These are phyloP conservation scores for Phenganax subtilis DNA, from an alignment of 92 coral and sea anemone species.

Conservation along the genomic window DNA sequence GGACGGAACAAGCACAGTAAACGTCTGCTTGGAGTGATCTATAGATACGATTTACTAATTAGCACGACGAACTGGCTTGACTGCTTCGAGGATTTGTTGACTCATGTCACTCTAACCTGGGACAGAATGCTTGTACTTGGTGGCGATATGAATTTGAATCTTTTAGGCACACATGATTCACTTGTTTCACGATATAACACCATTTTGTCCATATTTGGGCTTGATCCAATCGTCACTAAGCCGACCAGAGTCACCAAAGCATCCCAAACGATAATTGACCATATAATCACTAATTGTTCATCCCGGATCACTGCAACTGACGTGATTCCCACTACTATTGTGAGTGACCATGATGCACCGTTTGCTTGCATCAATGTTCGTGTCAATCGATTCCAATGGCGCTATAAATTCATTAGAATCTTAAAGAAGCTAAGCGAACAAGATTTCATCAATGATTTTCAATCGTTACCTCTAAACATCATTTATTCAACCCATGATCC, in stretches of 20 bases:
- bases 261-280: neutral
- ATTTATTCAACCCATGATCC: no score
- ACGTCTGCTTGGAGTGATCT: conserved; percentile 2
- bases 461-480: no score
- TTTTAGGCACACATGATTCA: neutral
- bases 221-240: neutral
- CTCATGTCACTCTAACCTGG: neutral
- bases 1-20: neutral
- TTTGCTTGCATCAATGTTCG: conserved; percentile 29
- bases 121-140: neutral
- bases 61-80: neutral
- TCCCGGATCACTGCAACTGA: conserved; percentile 4
- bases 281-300: conserved; percentile 7
- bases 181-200: neutral
- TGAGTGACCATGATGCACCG: conserved; percentile 36
- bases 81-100: neutral
- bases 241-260: conserved; percentile 33
- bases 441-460: no score
- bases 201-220: neutral
- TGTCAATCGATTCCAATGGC: no score
- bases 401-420: no score
- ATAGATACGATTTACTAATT: neutral
- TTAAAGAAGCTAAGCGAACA: no score
- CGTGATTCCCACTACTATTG: conserved; percentile 10
- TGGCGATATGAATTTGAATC: neutral